Evolutionary conservation across 2,797 vertebrate genomes (phyloP).

Genomic region (Hypotaenidia philippensis): DNA sequence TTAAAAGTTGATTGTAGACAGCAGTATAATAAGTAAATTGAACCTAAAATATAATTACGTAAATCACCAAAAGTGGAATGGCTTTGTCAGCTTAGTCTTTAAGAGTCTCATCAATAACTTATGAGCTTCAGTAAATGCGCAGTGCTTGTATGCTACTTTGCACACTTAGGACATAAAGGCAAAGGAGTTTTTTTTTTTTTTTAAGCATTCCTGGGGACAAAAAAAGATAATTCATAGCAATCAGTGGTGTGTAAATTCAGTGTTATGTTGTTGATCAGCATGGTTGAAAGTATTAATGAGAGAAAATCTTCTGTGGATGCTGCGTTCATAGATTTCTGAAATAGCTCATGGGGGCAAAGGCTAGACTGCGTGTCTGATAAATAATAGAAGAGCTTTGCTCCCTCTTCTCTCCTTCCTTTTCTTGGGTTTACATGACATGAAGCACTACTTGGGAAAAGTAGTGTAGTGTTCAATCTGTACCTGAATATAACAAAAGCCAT

Average conservation of each 20-base stretch:
- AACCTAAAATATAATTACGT: conserved; percentile 43
- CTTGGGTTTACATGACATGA: conserved; percentile 18
- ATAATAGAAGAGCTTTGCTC: conserved; percentile 39
- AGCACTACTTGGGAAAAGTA: neutral
- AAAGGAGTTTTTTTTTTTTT: neutral
- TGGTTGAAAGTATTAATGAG: conserved; percentile 43
- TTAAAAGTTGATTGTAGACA: conserved; percentile 33
- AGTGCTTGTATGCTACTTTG: neutral
- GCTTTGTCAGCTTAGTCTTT: conserved; percentile 21
- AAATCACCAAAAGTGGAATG: conserved; percentile 33
- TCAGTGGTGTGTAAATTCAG: neutral
- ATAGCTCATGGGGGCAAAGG: neutral
- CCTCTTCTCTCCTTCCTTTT: neutral
- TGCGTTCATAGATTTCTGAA: neutral
- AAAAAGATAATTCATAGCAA: neutral
- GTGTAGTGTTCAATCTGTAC: neutral
- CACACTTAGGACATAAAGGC: neutral
- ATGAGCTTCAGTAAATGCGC: neutral
- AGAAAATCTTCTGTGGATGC: neutral
- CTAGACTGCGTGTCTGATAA: conserved; percentile 11
- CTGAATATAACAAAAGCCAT: neutral
- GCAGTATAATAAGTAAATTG: conserved; percentile 23
- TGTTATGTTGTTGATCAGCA: neutral
- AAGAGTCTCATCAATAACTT: conserved; percentile 52
- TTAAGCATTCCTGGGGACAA: neutral